Percentiles rank a stretch among this genome's conserved stretches.
Evolutionary conservation across 2,113 vertebrate species (phyloP).

Genomic region (Ginglymostoma cirratum): DNA sequence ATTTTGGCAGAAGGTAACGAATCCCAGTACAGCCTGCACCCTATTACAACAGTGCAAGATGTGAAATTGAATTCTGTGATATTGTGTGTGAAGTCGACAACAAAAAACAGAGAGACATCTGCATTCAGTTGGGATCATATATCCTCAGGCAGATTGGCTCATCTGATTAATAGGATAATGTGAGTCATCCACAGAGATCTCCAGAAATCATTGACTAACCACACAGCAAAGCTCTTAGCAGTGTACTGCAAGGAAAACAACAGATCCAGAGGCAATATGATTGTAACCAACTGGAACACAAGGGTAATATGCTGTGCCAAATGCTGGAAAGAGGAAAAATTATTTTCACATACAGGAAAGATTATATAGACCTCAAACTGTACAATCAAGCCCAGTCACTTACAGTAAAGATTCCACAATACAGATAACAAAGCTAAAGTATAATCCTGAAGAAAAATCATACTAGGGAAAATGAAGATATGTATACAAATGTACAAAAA

Average conservation of each 20-base stretch:
- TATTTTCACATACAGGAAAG: background rate
- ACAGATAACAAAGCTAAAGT: background rate
- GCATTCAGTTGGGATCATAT: background rate
- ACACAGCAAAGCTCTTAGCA: background rate
- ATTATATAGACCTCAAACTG: background rate
- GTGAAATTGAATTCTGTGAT: slow-evolving; percentile 2
- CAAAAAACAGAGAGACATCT: background rate
- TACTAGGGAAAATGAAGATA: background rate
- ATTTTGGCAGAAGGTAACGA: slow-evolving; percentile 10
- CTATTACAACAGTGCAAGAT: background rate
- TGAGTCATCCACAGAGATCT: slow-evolving; percentile 15
- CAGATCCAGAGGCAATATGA: background rate
- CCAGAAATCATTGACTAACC: background rate
- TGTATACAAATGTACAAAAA: background rate
- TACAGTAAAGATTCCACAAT: background rate
- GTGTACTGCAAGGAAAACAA: background rate
- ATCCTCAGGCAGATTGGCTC: slow-evolving; percentile 1
- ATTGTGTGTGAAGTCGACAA: background rate
- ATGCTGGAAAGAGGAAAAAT: background rate
- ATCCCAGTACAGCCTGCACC: background rate
- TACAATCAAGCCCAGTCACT: background rate
- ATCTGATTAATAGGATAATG: slow-evolving; percentile 24
- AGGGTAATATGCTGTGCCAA: background rate
- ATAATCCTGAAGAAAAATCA: background rate
- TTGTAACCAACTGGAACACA: background rate